A percentile compares a stretch with the other conserved stretches of the same genome.
phyloP scores from a whole-genome alignment of 2,888 invertebrate species.

The Chaetoderma sp. region DNA sequence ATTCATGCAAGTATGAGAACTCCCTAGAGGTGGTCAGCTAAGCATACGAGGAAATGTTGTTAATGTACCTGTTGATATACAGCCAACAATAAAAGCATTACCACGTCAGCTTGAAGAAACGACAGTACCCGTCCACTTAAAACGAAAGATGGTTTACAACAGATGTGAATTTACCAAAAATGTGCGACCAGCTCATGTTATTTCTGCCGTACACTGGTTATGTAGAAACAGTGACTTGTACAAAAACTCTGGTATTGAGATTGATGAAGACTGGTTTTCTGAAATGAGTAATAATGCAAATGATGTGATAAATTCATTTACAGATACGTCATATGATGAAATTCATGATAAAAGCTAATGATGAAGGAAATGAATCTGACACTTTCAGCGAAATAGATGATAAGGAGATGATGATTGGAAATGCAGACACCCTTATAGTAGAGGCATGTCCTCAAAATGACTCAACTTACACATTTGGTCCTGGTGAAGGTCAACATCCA shows the following conservation, averaged over 20 bases:
- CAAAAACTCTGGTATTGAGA: constrained; percentile 22
- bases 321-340: constrained; percentile 26
- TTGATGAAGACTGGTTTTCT: constrained; percentile 29
- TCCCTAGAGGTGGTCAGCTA: constrained; percentile 36
- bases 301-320: constrained; percentile 4
- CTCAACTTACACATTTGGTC: constrained; percentile 32
- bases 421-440: no score
- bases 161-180: constrained; percentile 32
- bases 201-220: constrained; percentile 34
- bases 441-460: no score
- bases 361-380: no score
- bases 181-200: constrained; percentile 28
- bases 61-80: constrained; percentile 42
- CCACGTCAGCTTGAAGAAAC: constrained; percentile 31
- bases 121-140: constrained; percentile 37
- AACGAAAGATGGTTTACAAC: constrained; percentile 32
- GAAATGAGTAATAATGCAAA: no score
- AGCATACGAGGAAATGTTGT: constrained; percentile 38
- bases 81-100: constrained; percentile 32
- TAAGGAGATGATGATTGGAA: constrained; percentile 15
- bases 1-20: constrained; percentile 33
- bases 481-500: constrained; percentile 34
- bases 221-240: constrained; percentile 30
- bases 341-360: no score
- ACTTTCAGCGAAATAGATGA: no score